Evolutionary conservation across 2,797 vertebrate genomes (phyloP).

Genomic region (Falco novaeseelandiae): DNA sequence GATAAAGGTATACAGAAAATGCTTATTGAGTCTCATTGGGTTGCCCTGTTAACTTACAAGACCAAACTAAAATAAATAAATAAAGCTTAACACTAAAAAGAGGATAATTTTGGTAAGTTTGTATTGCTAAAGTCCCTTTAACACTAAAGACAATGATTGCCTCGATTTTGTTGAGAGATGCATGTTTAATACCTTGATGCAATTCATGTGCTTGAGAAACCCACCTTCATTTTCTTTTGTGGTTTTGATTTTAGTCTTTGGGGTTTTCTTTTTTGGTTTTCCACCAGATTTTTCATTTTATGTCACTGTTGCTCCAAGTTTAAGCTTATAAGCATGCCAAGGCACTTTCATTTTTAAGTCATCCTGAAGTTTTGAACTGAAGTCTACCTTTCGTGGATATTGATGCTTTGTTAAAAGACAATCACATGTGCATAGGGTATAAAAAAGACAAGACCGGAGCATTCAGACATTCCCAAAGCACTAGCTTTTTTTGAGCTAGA

Average conservation of each 20-base stretch:
- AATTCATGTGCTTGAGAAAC: constrained; percentile 80
- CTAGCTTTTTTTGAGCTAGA: neutral
- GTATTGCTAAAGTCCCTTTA: constrained; percentile 82
- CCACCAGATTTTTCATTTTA: constrained; percentile 66
- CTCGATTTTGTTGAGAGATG: constrained; percentile 73
- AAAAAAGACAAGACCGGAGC: neutral
- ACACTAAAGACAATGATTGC: constrained; percentile 73
- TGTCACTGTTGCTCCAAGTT: constrained; percentile 73
- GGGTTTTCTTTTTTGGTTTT: constrained; percentile 33
- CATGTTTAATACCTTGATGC: constrained; percentile 73
- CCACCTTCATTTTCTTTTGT: constrained; percentile 40
- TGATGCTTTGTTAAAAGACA: constrained; percentile 63
- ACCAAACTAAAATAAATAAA: constrained; percentile 68
- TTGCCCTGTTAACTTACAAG: constrained; percentile 60
- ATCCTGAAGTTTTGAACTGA: constrained; percentile 68
- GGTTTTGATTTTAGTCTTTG: neutral
- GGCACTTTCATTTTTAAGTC: constrained; percentile 71
- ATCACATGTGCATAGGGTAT: neutral
- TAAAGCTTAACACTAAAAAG: constrained; percentile 78
- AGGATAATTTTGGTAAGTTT: constrained; percentile 76
- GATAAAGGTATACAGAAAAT: constrained; percentile 63
- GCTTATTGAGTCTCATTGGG: constrained; percentile 61
- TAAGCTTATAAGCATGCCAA: constrained; percentile 78
- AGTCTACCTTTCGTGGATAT: constrained; percentile 67
- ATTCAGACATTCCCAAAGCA: neutral